phyloP scores from a whole-genome alignment of 2,888 invertebrate genomes.

The Ochropacha duplaris region DNA sequence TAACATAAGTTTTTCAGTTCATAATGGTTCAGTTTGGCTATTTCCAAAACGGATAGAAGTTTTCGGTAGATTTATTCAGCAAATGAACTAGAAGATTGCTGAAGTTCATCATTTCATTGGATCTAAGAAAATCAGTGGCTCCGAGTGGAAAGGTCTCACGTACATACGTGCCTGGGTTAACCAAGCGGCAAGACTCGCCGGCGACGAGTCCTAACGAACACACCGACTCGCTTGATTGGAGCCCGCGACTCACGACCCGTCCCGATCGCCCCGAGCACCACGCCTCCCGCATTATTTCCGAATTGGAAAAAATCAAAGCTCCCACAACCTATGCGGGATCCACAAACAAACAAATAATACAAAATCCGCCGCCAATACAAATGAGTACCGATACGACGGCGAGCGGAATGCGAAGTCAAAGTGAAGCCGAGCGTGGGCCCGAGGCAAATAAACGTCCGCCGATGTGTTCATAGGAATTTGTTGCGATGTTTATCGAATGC shows the following conservation, averaged over 20 bases:
- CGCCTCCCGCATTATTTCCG: slow-evolving; percentile 76
- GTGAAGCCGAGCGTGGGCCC: slow-evolving; percentile 69
- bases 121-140: slow-evolving; percentile 74
- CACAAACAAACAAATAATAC: slow-evolving; percentile 81
- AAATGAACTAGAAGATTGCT: slow-evolving; percentile 60
- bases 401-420: slow-evolving; percentile 70
- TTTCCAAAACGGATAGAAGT: slow-evolving; percentile 4
- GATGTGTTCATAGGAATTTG: slow-evolving; percentile 78
- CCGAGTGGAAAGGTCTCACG: slow-evolving; percentile 76
- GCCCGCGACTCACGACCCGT: slow-evolving; percentile 40
- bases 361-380: slow-evolving; percentile 76
- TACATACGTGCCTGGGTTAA: slow-evolving; percentile 74
- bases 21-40: background rate
- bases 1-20: too few relatives aligned
- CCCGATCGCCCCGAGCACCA: slow-evolving; percentile 65
- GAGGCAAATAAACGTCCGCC: slow-evolving; percentile 76
- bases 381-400: slow-evolving; percentile 77
- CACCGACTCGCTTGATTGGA: slow-evolving; percentile 72
- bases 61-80: slow-evolving; percentile 45
- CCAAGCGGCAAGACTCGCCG: slow-evolving; percentile 64
- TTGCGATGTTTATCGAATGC: slow-evolving; percentile 77
- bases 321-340: slow-evolving; percentile 71
- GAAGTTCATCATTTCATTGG: slow-evolving; percentile 63
- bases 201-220: slow-evolving; percentile 60
- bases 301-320: slow-evolving; percentile 82